Evolutionary conservation across 2,113 vertebrate species (phyloP).

Genomic region (Menura novaehollandiae): DNA sequence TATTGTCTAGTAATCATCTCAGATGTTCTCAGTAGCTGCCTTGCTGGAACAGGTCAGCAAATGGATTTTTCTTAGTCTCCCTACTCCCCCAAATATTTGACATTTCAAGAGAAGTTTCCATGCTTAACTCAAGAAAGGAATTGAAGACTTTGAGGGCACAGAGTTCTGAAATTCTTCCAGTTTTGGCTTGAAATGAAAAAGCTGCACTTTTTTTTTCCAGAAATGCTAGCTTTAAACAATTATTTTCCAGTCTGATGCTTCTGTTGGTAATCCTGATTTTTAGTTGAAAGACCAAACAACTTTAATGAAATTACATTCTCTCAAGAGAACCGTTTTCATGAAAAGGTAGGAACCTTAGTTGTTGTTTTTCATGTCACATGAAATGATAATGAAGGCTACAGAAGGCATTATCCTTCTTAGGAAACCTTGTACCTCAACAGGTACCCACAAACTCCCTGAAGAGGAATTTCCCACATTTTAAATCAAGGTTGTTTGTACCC

Average conservation of each 20-base stretch:
- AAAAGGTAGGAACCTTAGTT: background rate
- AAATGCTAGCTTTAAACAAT: background rate
- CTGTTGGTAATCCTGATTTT: background rate
- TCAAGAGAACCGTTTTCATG: background rate
- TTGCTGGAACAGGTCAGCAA: background rate
- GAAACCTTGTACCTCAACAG: background rate
- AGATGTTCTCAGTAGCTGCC: background rate
- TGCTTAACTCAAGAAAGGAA: background rate
- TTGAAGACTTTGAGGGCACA: background rate
- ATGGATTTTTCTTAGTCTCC: background rate
- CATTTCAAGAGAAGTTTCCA: background rate
- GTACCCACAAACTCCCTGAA: background rate
- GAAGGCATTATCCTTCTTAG: background rate
- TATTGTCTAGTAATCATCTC: background rate
- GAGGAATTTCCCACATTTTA: background rate
- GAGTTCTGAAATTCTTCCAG: background rate
- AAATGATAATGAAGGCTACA: background rate
- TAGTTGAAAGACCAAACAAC: background rate
- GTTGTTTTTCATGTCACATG: background rate
- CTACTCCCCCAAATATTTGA: background rate
- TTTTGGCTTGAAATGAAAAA: background rate
- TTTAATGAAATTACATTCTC: background rate
- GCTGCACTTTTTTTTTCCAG: accelerated
- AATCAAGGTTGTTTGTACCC: background rate
- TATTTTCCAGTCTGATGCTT: background rate